phyloP scores from a whole-genome alignment of 1,140 invertebrate genomes.

The Oncopodura yosiiana region DNA sequence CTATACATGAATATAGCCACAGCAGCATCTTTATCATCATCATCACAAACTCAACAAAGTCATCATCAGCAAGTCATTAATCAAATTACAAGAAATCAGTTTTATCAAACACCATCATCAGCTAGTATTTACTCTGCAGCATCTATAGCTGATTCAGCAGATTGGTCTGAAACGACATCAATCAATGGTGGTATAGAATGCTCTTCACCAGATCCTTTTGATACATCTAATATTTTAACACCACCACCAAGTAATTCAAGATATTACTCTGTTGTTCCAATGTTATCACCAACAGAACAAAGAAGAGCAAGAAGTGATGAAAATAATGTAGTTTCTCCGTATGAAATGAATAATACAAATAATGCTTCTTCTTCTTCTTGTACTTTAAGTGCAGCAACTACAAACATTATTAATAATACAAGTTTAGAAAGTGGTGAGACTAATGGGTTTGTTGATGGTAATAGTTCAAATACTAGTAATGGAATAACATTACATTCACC shows the following conservation, averaged over 20 bases:
- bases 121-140: slow-evolving; percentile 8
- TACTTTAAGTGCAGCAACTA: too few species aligned
- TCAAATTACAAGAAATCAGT: too few species aligned
- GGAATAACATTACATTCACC: background rate
- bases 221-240: slow-evolving; percentile 31
- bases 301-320: background rate
- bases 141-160: slow-evolving; percentile 22
- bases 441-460: too few species aligned
- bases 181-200: slow-evolving; percentile 6
- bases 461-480: slow-evolving; percentile 10
- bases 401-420: too few species aligned
- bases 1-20: background rate
- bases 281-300: background rate
- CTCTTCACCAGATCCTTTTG: slow-evolving; percentile 32
- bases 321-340: too few species aligned
- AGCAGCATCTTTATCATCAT: background rate
- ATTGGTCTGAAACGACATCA: slow-evolving; percentile 24
- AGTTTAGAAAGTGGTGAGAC: background rate
- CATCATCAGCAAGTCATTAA: background rate
- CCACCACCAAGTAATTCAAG: slow-evolving; percentile 7
- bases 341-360: too few species aligned
- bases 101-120: background rate
- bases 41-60: background rate
- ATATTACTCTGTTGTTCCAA: slow-evolving; percentile 29
- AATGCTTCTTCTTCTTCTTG: too few species aligned